Evolutionary conservation across 2,888 invertebrate species (phyloP).

Genomic region (Synanthedon formicaeformis): DNA sequence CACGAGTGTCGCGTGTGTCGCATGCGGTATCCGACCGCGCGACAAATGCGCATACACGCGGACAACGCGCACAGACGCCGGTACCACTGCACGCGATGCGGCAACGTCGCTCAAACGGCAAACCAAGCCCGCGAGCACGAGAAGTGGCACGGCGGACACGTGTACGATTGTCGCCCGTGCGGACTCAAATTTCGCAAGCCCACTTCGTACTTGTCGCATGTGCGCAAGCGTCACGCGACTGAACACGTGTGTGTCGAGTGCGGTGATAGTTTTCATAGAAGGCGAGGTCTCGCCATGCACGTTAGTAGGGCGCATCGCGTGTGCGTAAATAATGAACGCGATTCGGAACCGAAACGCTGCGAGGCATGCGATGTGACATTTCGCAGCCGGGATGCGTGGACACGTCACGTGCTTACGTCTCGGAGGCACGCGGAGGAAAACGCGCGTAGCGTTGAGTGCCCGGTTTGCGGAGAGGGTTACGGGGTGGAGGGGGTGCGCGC

Average conservation of each 20-base stretch:
- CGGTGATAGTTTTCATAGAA: slow-evolving; percentile 36
- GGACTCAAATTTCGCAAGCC: slow-evolving; percentile 41
- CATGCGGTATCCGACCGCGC: slow-evolving; percentile 28
- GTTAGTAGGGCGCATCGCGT: slow-evolving; percentile 25
- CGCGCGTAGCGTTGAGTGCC: neutral
- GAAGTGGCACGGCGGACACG: slow-evolving; percentile 44
- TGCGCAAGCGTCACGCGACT: slow-evolving; percentile 35
- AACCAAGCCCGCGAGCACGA: slow-evolving; percentile 51
- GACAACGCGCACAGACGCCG: slow-evolving; percentile 29
- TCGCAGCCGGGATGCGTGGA: slow-evolving; percentile 5
- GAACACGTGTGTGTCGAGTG: slow-evolving; percentile 34
- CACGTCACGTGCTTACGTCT: slow-evolving; percentile 2
- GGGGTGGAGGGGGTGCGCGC: neutral
- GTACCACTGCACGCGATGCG: slow-evolving; percentile 34
- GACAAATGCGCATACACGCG: slow-evolving; percentile 30
- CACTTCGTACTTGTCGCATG: slow-evolving; percentile 44
- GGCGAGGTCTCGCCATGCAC: slow-evolving; percentile 41
- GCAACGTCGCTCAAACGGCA: slow-evolving; percentile 37
- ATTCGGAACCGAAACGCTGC: slow-evolving; percentile 1
- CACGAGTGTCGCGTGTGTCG: slow-evolving; percentile 34
- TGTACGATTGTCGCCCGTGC: slow-evolving; percentile 43
- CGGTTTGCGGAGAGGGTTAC: no score
- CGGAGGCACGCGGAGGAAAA: no score
- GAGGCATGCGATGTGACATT: slow-evolving; percentile 9
- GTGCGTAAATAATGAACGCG: no score